Evolutionary conservation across 2,888 invertebrate genomes (phyloP).

Genomic region (Noctua janthina): DNA sequence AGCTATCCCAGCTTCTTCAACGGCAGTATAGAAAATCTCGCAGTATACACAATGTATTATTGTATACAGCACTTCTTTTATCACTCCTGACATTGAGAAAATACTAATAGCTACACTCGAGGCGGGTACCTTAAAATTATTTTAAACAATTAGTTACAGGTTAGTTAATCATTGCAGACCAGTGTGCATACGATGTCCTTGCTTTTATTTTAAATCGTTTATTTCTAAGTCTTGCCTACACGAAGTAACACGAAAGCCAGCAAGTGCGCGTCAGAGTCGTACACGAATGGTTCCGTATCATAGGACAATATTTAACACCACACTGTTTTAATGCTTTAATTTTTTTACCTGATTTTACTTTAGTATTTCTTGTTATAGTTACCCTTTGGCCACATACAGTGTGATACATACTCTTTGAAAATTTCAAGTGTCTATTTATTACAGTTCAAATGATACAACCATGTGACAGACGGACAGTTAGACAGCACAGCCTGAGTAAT

Average conservation of each 20-base stretch:
- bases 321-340: neutral
- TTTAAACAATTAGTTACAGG: too few relatives aligned
- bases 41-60: neutral
- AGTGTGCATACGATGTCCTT: neutral
- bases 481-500: too few relatives aligned
- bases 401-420: neutral
- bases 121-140: neutral
- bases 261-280: neutral
- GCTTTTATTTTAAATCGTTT: neutral
- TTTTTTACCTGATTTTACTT: neutral
- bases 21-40: constrained; percentile 1
- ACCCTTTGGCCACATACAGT: neutral
- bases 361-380: neutral
- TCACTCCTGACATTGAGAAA: neutral
- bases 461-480: neutral
- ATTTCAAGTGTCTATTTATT: too few relatives aligned
- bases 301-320: neutral
- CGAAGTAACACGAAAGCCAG: neutral
- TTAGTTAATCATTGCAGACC: neutral
- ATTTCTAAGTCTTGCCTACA: neutral
- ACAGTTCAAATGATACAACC: too few relatives aligned
- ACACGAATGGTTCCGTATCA: neutral
- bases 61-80: neutral
- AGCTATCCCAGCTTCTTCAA: constrained; percentile 9
- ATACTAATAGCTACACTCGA: neutral